Evolutionary conservation across 2,113 vertebrate species (phyloP).

Genomic region (Sphaerodactylus townsendi): DNA sequence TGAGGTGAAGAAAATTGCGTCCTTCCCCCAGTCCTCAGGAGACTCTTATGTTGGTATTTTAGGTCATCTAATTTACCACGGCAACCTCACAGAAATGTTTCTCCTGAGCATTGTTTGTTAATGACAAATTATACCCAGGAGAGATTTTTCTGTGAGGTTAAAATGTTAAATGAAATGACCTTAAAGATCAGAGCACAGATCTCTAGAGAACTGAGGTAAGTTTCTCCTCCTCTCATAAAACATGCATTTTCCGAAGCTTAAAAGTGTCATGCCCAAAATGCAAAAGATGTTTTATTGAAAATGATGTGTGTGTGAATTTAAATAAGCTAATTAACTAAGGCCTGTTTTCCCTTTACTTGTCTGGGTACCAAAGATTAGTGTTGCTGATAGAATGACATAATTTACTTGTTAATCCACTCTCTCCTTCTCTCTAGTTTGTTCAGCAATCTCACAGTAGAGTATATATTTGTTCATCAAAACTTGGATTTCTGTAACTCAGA

Average conservation of each 20-base stretch:
- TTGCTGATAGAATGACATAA: constrained; percentile 60
- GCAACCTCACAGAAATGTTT: neutral
- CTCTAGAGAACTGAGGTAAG: constrained; percentile 3
- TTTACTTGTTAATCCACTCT: constrained; percentile 57
- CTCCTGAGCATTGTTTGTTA: neutral
- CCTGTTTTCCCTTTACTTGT: constrained; percentile 26
- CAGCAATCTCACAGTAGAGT: constrained; percentile 48
- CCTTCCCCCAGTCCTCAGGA: too few relatives aligned
- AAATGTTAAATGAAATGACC: neutral
- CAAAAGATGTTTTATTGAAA: constrained; percentile 50
- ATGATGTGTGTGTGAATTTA: constrained; percentile 56
- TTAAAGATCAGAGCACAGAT: constrained; percentile 24
- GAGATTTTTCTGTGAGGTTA: constrained; percentile 8
- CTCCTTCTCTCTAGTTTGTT: constrained; percentile 37
- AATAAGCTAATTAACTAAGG: constrained; percentile 56
- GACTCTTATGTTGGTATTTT: too few relatives aligned
- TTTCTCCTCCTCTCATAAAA: constrained; percentile 38
- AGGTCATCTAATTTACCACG: too few relatives aligned
- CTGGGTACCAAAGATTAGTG: constrained; percentile 45
- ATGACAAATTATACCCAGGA: accelerated
- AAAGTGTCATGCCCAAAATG: constrained; percentile 26
- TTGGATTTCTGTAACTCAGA: constrained; percentile 54
- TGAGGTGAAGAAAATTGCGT: too few relatives aligned
- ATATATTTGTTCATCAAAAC: constrained; percentile 59
- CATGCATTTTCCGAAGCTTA: constrained; percentile 32